Evolutionary conservation across 2,888 invertebrate species (phyloP).

Genomic region (Pterostichus madidus): DNA sequence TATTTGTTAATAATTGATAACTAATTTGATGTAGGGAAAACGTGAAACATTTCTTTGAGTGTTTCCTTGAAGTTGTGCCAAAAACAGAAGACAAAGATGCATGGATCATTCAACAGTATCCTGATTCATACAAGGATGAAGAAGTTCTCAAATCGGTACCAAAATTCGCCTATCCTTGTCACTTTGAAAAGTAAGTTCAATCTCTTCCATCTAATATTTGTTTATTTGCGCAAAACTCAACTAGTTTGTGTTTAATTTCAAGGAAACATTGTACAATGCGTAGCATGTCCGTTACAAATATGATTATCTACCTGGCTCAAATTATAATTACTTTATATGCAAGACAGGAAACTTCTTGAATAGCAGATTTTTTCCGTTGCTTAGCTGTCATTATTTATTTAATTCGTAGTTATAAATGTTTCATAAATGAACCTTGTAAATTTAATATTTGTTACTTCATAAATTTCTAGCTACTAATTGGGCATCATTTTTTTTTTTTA

Average conservation of each 20-base stretch:
- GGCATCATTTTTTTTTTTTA: too few relatives aligned
- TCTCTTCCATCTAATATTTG: background rate
- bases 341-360: conserved; percentile 42
- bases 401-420: background rate
- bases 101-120: conserved; percentile 91
- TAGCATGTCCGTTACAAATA: conserved; percentile 26
- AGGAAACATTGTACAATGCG: conserved; percentile 35
- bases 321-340: conserved; percentile 48
- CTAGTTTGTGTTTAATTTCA: background rate
- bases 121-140: conserved; percentile 89
- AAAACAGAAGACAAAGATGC: conserved; percentile 83
- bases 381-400: background rate
- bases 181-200: conserved; percentile 85
- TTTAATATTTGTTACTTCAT: background rate
- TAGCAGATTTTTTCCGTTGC: conserved; percentile 19
- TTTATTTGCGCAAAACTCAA: background rate
- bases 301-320: conserved; percentile 38
- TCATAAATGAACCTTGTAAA: background rate
- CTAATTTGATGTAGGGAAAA: conserved; percentile 82
- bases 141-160: conserved; percentile 92
- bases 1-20: conserved; percentile 7
- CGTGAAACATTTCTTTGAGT: conserved; percentile 88
- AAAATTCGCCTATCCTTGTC: conserved; percentile 94
- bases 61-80: conserved; percentile 89
- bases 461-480: background rate